Evolutionary conservation across 2,888 invertebrate genomes (phyloP), one percentile per base, ranked within the genome.

Genomic region (Desoria tigrina): DNA sequence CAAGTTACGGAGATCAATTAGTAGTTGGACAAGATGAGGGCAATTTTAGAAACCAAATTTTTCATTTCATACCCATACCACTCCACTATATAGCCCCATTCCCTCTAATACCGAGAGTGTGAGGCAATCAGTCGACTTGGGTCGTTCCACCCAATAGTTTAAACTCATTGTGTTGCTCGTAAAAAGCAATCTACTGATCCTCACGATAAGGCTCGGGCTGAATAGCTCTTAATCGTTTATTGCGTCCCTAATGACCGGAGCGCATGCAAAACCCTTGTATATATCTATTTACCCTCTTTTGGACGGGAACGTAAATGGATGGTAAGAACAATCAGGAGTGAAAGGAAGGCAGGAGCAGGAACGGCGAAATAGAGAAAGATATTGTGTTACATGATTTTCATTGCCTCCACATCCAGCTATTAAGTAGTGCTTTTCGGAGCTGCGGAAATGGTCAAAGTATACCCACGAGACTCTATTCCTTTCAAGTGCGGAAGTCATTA

Each of bases 221-320:
- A 74, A 72, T 71, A 68, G 72, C 69, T 72, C 71, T 72, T 74
- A 74, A 74, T 74, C 74, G 74, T 74, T 74, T 72, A 69, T 68
- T 67, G 68, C 71, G 67, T 68, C 67, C 68, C 73, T 73, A 74
- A 74, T 74, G 74, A 74, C 69, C 66, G 42, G 57, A 51, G 51
- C 65, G 65, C 73, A 73, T 73, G 73, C 73, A 71, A 74, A 74
- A 71, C 65, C 69, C 68, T 65, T 73, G 70, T 73, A 37, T 32
- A 32, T 61, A 65, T 65, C 64, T 62, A 51, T 59, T 62, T 55
- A 65, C 62, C 54, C 27, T 68, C 62, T 59, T 50, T 64, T 63
- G 28, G 63, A 58, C 45, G 21, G 23, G 9, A 57, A n/a, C n/a
- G n/a, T 42, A 57, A 57, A 57, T 63, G 60, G 60, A 61, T 62